These are phyloP conservation scores for Carposina sasakii DNA, from an alignment of 1,140 invertebrate species.

Conservation along the genomic window DNA sequence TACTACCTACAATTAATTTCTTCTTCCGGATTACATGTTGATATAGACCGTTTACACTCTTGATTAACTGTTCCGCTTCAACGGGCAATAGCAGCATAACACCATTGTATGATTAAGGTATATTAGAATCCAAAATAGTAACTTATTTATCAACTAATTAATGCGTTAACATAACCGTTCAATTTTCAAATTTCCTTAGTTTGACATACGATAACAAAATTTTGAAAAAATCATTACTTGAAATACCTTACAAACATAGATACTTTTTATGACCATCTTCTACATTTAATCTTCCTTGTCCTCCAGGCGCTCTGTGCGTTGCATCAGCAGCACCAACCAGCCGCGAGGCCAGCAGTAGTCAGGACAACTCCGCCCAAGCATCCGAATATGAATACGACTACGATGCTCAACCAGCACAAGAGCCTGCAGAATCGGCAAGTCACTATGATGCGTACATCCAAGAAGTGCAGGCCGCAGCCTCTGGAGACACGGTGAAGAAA, in stretches of 20 bases:
- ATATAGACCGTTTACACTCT: too few relatives aligned
- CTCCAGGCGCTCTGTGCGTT: constrained; percentile 34
- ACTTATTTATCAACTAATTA: too few relatives aligned
- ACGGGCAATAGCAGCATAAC: too few relatives aligned
- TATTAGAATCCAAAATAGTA: too few relatives aligned
- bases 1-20: too few relatives aligned
- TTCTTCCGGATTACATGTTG: too few relatives aligned
- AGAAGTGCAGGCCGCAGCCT: constrained; percentile 51
- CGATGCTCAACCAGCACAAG: constrained; percentile 37
- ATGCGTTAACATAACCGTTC: background rate
- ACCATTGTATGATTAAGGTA: too few relatives aligned
- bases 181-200: background rate
- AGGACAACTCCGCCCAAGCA: constrained; percentile 31
- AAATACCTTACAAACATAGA: background rate
- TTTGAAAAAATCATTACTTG: background rate
- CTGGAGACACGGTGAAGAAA: constrained; percentile 39
- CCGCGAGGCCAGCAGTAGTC: constrained; percentile 16
- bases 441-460: constrained; percentile 64
- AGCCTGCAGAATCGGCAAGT: constrained; percentile 50
- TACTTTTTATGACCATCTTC: constrained; percentile 2
- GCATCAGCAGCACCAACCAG: constrained; percentile 39
- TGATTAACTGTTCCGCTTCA: too few relatives aligned
- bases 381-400: constrained; percentile 58
- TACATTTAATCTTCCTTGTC: constrained; percentile 6
- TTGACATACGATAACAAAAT: background rate